phyloP scores from a whole-genome alignment of 1,140 invertebrate species.

The Calycopis cecrops region DNA sequence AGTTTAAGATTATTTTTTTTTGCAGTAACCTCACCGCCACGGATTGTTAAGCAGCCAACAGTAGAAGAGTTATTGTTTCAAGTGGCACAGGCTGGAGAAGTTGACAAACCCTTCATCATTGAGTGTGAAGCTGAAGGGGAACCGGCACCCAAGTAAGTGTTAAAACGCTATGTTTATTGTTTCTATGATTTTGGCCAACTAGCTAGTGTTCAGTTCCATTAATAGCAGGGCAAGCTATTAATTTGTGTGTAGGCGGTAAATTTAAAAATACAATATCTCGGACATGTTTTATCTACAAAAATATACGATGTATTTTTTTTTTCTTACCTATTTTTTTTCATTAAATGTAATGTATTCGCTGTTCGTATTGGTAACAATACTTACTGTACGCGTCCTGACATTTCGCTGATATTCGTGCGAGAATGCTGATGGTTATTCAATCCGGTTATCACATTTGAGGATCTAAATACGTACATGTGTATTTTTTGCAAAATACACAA shows the following conservation, averaged over 20 bases:
- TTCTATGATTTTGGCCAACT: background rate
- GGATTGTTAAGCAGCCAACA: conserved; percentile 93
- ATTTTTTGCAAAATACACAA: too few relatives aligned
- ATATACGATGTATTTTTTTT: too few relatives aligned
- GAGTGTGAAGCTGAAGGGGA: conserved; percentile 96
- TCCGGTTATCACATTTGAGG: too few relatives aligned
- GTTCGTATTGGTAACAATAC: too few relatives aligned
- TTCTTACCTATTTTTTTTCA: too few relatives aligned
- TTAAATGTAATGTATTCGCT: too few relatives aligned
- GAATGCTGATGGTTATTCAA: too few relatives aligned
- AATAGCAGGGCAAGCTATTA: background rate
- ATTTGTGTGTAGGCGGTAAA: background rate
- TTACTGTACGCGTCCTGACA: too few relatives aligned
- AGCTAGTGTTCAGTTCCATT: background rate
- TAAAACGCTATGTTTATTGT: background rate
- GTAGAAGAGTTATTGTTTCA: conserved; percentile 93
- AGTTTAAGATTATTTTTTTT: too few relatives aligned
- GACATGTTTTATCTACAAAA: background rate
- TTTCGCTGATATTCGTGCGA: too few relatives aligned
- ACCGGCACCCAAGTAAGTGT: conserved; percentile 88
- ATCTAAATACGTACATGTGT: too few relatives aligned
- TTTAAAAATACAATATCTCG: background rate
- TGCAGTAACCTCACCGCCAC: conserved; percentile 88
- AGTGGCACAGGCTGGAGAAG: conserved; percentile 88
- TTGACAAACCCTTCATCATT: conserved; percentile 95